A percentile compares a stretch with the other conserved stretches of the same genome.
phyloP scores from a whole-genome alignment of 2,113 vertebrate species.

The Chlorodrepanis virens region DNA sequence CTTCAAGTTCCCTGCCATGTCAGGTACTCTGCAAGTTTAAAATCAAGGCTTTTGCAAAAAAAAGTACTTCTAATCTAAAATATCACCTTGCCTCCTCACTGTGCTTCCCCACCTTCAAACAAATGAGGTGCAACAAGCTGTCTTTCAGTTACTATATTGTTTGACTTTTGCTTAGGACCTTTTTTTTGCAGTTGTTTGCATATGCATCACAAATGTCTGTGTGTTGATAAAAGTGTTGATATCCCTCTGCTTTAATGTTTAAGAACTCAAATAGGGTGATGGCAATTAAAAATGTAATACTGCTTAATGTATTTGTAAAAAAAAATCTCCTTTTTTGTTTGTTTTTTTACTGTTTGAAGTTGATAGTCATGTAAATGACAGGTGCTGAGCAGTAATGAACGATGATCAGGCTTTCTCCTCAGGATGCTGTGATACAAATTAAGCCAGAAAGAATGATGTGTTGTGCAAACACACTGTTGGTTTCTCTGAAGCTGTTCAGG shows the following conservation, averaged over 20 bases:
- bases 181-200: neutral
- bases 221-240: neutral
- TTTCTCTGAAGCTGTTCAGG: neutral
- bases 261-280: neutral
- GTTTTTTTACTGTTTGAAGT: neutral
- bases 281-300: neutral
- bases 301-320: neutral
- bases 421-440: neutral
- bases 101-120: neutral
- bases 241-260: neutral
- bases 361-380: neutral
- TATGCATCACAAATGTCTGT: neutral
- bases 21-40: neutral
- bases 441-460: neutral
- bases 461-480: neutral
- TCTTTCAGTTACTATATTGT: neutral
- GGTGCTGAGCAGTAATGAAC: neutral
- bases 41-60: neutral
- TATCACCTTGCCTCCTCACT: neutral
- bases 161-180: neutral
- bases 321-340: neutral
- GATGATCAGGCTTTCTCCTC: neutral
- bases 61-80: neutral
- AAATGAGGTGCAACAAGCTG: neutral
- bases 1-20: slow-evolving; percentile 1